phyloP scores from a whole-genome alignment of 2,797 vertebrate genomes.

The Hirundo rustica region DNA sequence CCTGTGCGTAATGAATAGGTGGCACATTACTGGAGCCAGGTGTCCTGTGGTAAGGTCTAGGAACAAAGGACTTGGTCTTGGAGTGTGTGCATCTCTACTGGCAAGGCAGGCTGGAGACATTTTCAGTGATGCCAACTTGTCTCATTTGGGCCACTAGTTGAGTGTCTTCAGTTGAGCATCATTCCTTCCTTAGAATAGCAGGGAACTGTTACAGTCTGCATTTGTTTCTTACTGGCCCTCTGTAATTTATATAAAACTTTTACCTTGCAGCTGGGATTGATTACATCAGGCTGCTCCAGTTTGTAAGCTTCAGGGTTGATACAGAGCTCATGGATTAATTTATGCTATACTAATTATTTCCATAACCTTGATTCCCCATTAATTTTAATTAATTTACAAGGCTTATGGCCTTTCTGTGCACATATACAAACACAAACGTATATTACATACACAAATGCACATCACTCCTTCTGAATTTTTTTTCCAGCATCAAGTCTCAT shows the following conservation, averaged over 20 bases:
- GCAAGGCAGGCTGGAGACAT: background rate
- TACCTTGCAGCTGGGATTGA: background rate
- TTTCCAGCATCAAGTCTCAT: background rate
- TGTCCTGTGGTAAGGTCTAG: background rate
- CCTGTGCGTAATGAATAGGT: too few species aligned
- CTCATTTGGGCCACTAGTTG: background rate
- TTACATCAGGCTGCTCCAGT: background rate
- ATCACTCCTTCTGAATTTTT: background rate
- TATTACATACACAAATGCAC: background rate
- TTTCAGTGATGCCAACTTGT: background rate
- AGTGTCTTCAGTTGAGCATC: background rate
- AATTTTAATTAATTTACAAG: slow-evolving; percentile 2
- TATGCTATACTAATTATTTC: background rate
- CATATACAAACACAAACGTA: background rate
- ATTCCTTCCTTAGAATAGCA: background rate
- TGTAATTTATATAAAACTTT: background rate
- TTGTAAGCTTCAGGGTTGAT: background rate
- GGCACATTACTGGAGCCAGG: background rate
- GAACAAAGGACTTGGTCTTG: background rate
- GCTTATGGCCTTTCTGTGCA: background rate
- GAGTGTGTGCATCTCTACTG: background rate
- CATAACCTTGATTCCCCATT: background rate
- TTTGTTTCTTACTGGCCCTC: background rate
- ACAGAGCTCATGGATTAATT: background rate
- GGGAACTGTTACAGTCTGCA: background rate